Evolutionary conservation across 2,888 invertebrate genomes (phyloP).

Genomic region (Kryphioiulus occultus): DNA sequence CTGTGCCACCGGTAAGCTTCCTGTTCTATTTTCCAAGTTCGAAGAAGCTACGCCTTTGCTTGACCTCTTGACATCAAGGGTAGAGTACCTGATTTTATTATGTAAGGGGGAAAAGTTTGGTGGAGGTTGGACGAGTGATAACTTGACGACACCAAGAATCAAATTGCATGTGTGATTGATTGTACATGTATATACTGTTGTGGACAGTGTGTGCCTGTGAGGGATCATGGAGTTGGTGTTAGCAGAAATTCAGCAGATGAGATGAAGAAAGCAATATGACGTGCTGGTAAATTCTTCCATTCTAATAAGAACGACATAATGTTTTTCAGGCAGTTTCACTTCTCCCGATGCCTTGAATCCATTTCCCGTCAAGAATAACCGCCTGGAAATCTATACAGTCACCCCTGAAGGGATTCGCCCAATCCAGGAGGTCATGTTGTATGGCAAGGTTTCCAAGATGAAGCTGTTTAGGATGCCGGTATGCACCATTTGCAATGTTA

Average conservation of each 20-base stretch:
- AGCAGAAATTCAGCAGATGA: no score
- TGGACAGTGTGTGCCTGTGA: no score
- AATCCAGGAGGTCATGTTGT: constrained; percentile 92
- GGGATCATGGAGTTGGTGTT: no score
- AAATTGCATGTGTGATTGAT: no score
- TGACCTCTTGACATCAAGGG: background rate
- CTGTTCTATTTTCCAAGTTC: background rate
- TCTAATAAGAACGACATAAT: constrained; percentile 33
- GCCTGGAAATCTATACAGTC: constrained; percentile 93
- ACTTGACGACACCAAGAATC: no score
- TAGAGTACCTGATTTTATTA: background rate
- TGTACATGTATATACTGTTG: no score
- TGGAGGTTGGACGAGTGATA: no score
- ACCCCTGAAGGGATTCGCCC: constrained; percentile 95
- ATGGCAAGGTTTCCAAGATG: constrained; percentile 91
- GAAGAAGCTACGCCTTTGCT: background rate
- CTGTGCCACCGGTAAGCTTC: constrained; percentile 87
- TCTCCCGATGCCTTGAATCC: constrained; percentile 92
- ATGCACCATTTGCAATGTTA: constrained; percentile 62
- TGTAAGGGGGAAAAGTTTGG: no score
- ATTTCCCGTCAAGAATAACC: constrained; percentile 91
- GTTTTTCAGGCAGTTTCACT: constrained; percentile 87
- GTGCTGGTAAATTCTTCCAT: no score
- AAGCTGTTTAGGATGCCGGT: constrained; percentile 91
- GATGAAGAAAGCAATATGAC: no score